Percentiles rank a stretch among this genome's conserved stretches.
phyloP scores from a whole-genome alignment of 1,140 invertebrate species.

The Bombus confusus region DNA sequence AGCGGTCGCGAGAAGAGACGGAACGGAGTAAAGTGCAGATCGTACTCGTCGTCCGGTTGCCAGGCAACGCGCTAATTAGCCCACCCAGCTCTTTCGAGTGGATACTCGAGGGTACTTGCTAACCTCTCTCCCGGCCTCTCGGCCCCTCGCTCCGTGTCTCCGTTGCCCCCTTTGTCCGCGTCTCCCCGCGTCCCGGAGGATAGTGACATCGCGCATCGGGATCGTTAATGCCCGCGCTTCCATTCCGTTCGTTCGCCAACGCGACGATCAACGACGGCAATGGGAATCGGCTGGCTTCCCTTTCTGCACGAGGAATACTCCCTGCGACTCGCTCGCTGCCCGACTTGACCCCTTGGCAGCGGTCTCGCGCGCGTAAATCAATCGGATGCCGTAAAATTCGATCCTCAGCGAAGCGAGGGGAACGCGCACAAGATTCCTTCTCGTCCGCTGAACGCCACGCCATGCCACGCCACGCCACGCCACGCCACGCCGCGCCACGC shows the following conservation, averaged over 20 bases:
- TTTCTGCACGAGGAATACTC: not conserved
- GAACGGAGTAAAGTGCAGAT: constrained; percentile 77
- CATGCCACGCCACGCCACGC: too few species aligned
- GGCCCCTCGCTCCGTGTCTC: constrained; percentile 33
- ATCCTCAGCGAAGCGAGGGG: not conserved
- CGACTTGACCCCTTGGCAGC: not conserved
- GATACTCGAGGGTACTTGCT: constrained; percentile 79
- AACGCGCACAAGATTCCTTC: not conserved
- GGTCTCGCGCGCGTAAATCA: constrained; percentile 18
- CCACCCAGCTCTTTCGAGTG: constrained; percentile 82
- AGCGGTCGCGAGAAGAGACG: constrained; percentile 40
- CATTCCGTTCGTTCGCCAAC: not conserved
- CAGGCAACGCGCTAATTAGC: constrained; percentile 82
- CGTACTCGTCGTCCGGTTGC: constrained; percentile 79
- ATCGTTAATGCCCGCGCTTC: constrained; percentile 68
- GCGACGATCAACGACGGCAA: not conserved
- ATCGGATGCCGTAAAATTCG: constrained; percentile 15
- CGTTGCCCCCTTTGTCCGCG: constrained; percentile 49
- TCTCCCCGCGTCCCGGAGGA: constrained; percentile 4
- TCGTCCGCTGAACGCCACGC: too few species aligned
- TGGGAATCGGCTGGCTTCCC: constrained; percentile 8
- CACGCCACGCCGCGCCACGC: too few species aligned
- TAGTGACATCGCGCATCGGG: constrained; percentile 72
- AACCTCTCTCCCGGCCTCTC: constrained; percentile 65
- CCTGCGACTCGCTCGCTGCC: not conserved